phyloP scores from a whole-genome alignment of 2,797 vertebrate genomes.

The Sebastes glaucus region DNA sequence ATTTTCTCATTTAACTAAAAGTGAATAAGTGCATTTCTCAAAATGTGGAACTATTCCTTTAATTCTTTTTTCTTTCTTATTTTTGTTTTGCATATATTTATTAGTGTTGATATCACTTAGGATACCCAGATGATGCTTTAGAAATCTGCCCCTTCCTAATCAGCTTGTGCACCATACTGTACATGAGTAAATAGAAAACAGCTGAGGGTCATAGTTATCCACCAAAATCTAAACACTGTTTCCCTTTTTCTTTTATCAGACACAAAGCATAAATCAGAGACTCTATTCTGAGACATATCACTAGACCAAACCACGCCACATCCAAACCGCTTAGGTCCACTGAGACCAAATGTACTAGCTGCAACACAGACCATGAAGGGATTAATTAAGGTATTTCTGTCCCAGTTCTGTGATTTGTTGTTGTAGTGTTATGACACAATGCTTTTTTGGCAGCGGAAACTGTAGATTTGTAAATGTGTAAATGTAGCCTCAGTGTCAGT shows the following conservation, averaged over 20 bases:
- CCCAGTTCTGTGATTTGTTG: conserved; percentile 26
- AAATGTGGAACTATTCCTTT: not conserved
- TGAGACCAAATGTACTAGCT: conserved; percentile 48
- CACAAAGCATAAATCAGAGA: conserved; percentile 7
- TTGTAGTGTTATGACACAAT: conserved; percentile 17
- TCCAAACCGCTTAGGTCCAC: conserved; percentile 34
- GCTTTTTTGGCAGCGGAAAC: conserved; percentile 22
- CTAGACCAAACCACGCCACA: conserved; percentile 29
- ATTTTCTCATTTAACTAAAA: not conserved
- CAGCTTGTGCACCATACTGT: not conserved
- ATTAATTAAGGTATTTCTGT: conserved; percentile 47
- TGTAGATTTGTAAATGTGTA: conserved; percentile 41
- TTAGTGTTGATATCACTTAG: not conserved
- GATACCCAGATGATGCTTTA: not conserved
- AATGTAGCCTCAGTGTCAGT: conserved; percentile 11
- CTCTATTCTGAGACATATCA: conserved; percentile 23
- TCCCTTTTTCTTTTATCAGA: not conserved
- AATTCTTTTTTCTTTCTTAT: not conserved
- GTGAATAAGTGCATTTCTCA: not conserved
- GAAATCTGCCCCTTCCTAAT: not conserved
- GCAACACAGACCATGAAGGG: conserved; percentile 45
- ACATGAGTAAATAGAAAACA: not conserved
- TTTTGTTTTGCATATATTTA: not conserved
- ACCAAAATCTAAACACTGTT: not conserved
- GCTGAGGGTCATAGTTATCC: not conserved